Conservation (phyloP, 2,888 invertebrate genomes). For the Drosophila aldrichi region DNA sequence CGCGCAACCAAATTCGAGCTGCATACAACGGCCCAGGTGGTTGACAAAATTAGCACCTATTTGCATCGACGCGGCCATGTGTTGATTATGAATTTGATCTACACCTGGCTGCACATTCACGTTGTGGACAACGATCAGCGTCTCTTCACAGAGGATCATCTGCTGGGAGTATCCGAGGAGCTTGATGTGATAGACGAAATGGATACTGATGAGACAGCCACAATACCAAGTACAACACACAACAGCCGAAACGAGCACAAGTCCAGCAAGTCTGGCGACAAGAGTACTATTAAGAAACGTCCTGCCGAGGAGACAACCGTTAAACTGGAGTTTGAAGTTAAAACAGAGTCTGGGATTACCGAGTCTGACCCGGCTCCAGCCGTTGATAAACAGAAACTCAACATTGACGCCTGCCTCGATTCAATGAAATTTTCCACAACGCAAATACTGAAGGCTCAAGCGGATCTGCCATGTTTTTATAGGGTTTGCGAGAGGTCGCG, state of each 20-base stretch:
- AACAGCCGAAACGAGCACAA: constrained; percentile 40
- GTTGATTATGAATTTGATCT: constrained; percentile 89
- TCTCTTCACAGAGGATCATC: constrained; percentile 73
- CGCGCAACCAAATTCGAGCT: constrained; percentile 91
- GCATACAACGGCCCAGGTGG: constrained; percentile 88
- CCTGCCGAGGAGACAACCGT: constrained; percentile 61
- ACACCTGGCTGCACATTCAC: constrained; percentile 88
- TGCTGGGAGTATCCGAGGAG: constrained; percentile 65
- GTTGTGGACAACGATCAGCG: constrained; percentile 85
- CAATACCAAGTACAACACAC: constrained; percentile 8
- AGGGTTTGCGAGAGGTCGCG: constrained; percentile 70
- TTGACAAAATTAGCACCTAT: constrained; percentile 88
- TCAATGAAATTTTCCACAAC: constrained; percentile 58
- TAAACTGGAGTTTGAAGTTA: constrained; percentile 66
- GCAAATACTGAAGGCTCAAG: constrained; percentile 69
- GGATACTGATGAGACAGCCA: constrained; percentile 39
- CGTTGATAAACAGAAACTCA: constrained; percentile 33
- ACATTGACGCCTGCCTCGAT: constrained; percentile 64
- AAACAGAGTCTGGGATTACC: constrained; percentile 50
- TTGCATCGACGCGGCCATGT: constrained; percentile 90
- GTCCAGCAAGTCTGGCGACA: constrained; percentile 32
- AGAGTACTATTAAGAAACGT: constrained; percentile 58
- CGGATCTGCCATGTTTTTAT: constrained; percentile 72
- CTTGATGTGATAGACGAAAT: constrained; percentile 53
- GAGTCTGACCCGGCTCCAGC: constrained; percentile 27